Base-by-base conservation (phyloP, 2,797 vertebrate species). In the Cheirogaleus major region DNA sequence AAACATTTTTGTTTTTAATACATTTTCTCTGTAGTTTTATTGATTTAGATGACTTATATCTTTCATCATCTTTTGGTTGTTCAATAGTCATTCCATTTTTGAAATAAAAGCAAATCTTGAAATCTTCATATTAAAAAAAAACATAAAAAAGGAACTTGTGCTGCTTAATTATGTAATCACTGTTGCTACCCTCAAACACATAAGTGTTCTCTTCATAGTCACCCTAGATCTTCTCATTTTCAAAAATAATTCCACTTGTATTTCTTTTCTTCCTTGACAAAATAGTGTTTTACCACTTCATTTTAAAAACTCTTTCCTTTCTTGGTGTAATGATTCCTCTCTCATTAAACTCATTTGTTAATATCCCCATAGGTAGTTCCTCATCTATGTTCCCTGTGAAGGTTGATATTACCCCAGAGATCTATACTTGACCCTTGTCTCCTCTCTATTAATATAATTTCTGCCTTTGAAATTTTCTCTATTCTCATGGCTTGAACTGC, bases 51-150 rank as follows among this genome's bases (percentile, higher is more conserved):
- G 85, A 76, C 2, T 76, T 86, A 72, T n/a, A 69, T 59, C 43
- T 14, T 82, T 67, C 30, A 38, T 67, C 38, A 65, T n/a, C 20
- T 70, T 63, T 73, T 86, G 13, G 30, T 67, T 22, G 10, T 55
- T 84, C 63, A 70, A 50, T 18, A 86, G 6, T 83, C 14, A 89
- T 80, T 97, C 84, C 25, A 55, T 57, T 88, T 81, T 17, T 52
- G 88, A 95, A 73, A 79, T 63, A 84, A 95, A 88, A 94, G 18
- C 5, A 93, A 76, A 93, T 4, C 25, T 70, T 90, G 65, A 94
- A 73, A 91, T 41, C 22, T 57, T 86, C 10, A 59, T 12, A 72
- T 79, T 59, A 80, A 61, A 78, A 13, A 80, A 1, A 1, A 95
- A 3, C 2, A 72, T 23, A 7, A 45, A 85, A 89, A 65, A 80